A percentile compares a stretch with the other conserved stretches of the same genome.
phyloP scores from a whole-genome alignment of 2,888 invertebrate genomes.

The Anticlea derivata region DNA sequence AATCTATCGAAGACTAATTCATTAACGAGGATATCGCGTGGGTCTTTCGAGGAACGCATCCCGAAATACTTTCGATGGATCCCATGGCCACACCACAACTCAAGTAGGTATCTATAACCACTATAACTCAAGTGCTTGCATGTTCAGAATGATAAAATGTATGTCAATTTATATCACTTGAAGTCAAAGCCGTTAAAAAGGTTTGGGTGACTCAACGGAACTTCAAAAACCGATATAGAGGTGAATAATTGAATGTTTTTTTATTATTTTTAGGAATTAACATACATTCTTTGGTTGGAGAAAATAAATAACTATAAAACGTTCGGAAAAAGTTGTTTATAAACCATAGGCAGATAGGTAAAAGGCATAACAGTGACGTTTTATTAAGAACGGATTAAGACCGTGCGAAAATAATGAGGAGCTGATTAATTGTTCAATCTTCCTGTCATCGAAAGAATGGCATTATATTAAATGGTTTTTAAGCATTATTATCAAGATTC shows the following conservation, averaged over 20 bases:
- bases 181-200: conserved; percentile 43
- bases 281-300: conserved; percentile 6
- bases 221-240: conserved; percentile 25
- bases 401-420: neutral
- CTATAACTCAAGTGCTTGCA: conserved; percentile 7
- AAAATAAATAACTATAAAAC: conserved; percentile 1
- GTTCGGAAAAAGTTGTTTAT: neutral
- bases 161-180: conserved; percentile 38
- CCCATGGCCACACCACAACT: conserved; percentile 14
- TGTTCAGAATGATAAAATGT: conserved; percentile 33
- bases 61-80: conserved; percentile 18
- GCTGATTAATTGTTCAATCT: conserved; percentile 2
- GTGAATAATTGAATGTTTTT: conserved; percentile 11
- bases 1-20: conserved; percentile 20
- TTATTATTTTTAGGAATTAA: conserved; percentile 3
- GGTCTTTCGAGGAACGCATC: conserved; percentile 7
- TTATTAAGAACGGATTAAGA: neutral
- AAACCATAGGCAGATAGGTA: neutral
- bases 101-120: no score
- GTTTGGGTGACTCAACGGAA: conserved; percentile 42
- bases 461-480: neutral
- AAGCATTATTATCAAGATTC: no score
- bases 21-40: conserved; percentile 19
- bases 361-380: neutral
- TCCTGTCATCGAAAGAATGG: neutral